phyloP scores from a whole-genome alignment of 92 coral and sea anemone genomes.

The Paramuricea clavata region DNA sequence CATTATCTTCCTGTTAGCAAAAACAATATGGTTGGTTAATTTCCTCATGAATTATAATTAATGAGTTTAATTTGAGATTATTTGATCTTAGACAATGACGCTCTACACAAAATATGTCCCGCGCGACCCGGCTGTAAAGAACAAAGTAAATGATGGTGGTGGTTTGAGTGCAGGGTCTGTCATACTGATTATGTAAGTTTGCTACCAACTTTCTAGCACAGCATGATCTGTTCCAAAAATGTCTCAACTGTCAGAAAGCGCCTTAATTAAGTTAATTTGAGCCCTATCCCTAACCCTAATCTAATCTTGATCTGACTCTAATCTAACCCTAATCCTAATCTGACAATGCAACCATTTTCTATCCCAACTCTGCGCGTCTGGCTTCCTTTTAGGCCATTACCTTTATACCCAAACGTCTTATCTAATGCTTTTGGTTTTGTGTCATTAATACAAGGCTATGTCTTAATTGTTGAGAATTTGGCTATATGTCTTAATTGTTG shows the following conservation, averaged over 20 bases:
- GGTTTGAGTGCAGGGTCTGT: slow-evolving; percentile 16
- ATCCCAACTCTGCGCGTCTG: too few species aligned
- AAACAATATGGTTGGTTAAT: neutral
- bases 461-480: too few species aligned
- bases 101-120: slow-evolving; percentile 32
- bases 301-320: too few species aligned
- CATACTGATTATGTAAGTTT: slow-evolving; percentile 21
- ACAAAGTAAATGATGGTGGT: neutral
- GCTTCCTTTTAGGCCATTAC: too few species aligned
- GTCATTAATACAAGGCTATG: too few species aligned
- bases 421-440: too few species aligned
- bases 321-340: too few species aligned
- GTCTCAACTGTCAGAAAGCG: neutral
- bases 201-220: neutral
- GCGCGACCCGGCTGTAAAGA: neutral
- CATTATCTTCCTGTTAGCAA: too few species aligned
- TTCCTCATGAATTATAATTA: neutral
- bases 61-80: neutral
- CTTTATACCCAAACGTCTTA: too few species aligned
- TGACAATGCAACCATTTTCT: too few species aligned
- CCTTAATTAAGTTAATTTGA: neutral
- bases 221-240: neutral
- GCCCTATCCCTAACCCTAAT: too few species aligned
- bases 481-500: too few species aligned
- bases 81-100: slow-evolving; percentile 3